A percentile compares a stretch with the other conserved stretches of the same genome.
phyloP scores from a whole-genome alignment of 2,797 vertebrate species.

The Gymnoscopelus microlampas region DNA sequence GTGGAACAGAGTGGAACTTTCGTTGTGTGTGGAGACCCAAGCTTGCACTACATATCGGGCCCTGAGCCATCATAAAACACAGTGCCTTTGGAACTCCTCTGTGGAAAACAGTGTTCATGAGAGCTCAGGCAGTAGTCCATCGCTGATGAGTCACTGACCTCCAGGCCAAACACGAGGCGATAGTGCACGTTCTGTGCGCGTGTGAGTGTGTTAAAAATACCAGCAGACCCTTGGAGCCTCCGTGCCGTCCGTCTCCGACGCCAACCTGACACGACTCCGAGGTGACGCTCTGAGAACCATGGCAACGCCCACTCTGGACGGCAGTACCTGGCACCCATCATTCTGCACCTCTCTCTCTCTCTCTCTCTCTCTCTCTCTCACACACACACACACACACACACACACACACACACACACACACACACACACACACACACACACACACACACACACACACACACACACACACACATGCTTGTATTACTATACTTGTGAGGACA shows the following conservation, averaged over 20 bases:
- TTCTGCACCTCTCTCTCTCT: constrained; percentile 69
- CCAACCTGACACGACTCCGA: constrained; percentile 61
- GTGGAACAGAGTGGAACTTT: too few species aligned
- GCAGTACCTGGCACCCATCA: constrained; percentile 78
- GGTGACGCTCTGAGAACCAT: constrained; percentile 67
- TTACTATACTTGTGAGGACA: too few species aligned
- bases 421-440: too few species aligned
- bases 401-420: too few species aligned
- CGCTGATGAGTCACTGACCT: constrained; percentile 63
- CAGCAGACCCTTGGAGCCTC: constrained; percentile 71
- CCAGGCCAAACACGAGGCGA: constrained; percentile 49
- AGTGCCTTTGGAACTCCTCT: too few species aligned
- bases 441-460: neutral
- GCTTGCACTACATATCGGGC: too few species aligned
- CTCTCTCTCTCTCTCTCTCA: neutral
- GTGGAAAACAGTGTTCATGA: constrained; percentile 9
- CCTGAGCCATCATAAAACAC: too few species aligned
- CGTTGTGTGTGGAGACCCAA: too few species aligned
- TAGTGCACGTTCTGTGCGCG: constrained; percentile 28
- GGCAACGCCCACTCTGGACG: constrained; percentile 48
- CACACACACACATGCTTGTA: neutral
- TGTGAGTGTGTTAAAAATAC: constrained; percentile 62
- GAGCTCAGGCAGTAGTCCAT: constrained; percentile 43
- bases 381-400: too few species aligned
- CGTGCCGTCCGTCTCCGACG: constrained; percentile 53